Evolutionary conservation across 2,797 vertebrate species (phyloP), one percentile per base, ranked within the genome.

Genomic region (Craterocephalus amniculus): DNA sequence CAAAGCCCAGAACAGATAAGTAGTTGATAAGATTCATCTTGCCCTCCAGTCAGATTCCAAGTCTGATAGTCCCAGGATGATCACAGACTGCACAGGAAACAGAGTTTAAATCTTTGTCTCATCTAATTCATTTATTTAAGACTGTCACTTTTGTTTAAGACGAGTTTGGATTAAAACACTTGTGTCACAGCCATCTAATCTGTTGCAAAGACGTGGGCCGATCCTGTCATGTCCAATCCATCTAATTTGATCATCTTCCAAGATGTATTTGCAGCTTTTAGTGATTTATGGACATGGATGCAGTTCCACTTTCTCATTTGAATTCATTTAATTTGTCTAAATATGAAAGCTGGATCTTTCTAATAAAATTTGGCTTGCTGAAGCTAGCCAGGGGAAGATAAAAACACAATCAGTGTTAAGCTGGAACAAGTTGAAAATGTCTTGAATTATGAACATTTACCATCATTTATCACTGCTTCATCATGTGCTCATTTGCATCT

Each of bases 111-210:
- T 89, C 78, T 84, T 81, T 79, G 88, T 92, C 89, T 84, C 85
- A 87, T 91, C 87, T 61, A 85, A 90, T 87, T 90, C 68, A 88
- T 90, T 91, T 89, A 88, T 90, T 93, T 90, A 90, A 86, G 77
- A 81, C 80, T 91, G 91, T 91, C 93, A 90, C 81, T 92, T 93
- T 83, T 85, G 80, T 81, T 95, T 89, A 83, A 86, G 69, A 58
- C 73, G 45, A 43, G 79, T 59, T 63, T 86, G 87, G 91, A 85
- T 89, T 76, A 83, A 83, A 93, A 69, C 7, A 71, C 74, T 81
- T 85, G 74, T 92, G 93, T 91, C 93, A 79, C 27, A 54, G 78
- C 83, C 85, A 77, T 79, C 85, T 83, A 83, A 90, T 86, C 76
- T 52, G 76, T 77, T 85, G 77, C 76, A 63, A 78, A 79, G 79